phyloP scores from a whole-genome alignment of 2,113 vertebrate genomes.

The Cyprinodon tularosa region DNA sequence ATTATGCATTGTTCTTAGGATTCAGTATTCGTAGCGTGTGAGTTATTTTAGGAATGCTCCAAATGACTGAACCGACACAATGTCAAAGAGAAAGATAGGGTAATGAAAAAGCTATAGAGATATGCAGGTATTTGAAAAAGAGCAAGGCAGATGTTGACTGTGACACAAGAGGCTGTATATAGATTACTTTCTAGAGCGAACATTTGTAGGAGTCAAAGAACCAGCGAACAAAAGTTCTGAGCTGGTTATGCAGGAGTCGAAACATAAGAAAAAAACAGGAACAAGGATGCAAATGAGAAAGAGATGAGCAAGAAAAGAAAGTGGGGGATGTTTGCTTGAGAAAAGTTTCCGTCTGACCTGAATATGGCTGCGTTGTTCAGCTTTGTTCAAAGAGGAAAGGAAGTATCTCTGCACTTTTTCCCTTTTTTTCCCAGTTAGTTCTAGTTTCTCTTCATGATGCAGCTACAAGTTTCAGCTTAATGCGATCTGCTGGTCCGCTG shows the following conservation, averaged over 20 bases:
- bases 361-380: constrained; percentile 55
- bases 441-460: constrained; percentile 33
- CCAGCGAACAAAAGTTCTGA: constrained; percentile 49
- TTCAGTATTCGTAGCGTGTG: neutral
- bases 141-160: constrained; percentile 11
- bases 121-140: constrained; percentile 10
- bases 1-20: neutral
- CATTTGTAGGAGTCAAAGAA: constrained; percentile 57
- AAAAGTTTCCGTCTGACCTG: constrained; percentile 74
- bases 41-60: constrained; percentile 1
- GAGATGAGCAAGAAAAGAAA: constrained; percentile 34
- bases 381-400: constrained; percentile 51
- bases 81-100: neutral
- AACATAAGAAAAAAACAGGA: constrained; percentile 36
- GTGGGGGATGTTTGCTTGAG: constrained; percentile 51
- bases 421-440: constrained; percentile 40
- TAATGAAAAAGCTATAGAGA: constrained; percentile 2
- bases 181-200: constrained; percentile 20
- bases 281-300: constrained; percentile 63
- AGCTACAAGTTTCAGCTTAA: constrained; percentile 60
- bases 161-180: constrained; percentile 12
- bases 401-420: constrained; percentile 25
- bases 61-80: neutral
- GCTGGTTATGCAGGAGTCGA: constrained; percentile 46
- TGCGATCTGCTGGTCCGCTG: constrained; percentile 51